Percentiles rank a stretch among this genome's conserved stretches.
These are phyloP conservation scores for Macrotis lagotis DNA, from an alignment of 2,113 vertebrate species.

Conservation along the genomic window DNA sequence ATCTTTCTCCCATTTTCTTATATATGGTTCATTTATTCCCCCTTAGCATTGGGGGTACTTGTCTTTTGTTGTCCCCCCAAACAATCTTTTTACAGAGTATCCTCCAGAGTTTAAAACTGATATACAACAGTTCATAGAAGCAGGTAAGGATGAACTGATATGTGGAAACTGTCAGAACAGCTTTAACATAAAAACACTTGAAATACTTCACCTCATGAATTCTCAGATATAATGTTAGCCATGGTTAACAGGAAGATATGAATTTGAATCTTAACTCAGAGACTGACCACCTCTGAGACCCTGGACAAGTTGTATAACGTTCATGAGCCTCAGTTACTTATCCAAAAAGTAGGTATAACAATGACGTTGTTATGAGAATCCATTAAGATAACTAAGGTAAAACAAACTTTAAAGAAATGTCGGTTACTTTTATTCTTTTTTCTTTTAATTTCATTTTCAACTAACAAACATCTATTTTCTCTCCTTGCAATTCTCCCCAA, in stretches of 20 bases:
- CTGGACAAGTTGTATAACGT: background rate
- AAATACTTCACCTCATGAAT: too few relatives aligned
- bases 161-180: background rate
- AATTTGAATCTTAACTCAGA: background rate
- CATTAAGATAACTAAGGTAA: background rate
- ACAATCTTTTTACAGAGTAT: background rate
- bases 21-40: background rate
- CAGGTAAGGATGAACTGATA: background rate
- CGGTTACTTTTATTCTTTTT: background rate
- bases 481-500: background rate
- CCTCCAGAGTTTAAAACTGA: background rate
- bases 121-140: background rate
- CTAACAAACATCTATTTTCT: background rate
- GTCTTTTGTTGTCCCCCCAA: background rate
- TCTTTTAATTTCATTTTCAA: background rate
- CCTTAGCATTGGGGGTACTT: background rate
- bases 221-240: too few relatives aligned
- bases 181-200: background rate
- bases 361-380: background rate
- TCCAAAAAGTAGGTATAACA: background rate
- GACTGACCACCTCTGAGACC: background rate
- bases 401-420: background rate
- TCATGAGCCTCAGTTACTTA: background rate
- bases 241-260: background rate
- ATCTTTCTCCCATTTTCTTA: background rate